Base-by-base conservation (phyloP, 2,888 invertebrate genomes). In the Mesochorus sp. region DNA sequence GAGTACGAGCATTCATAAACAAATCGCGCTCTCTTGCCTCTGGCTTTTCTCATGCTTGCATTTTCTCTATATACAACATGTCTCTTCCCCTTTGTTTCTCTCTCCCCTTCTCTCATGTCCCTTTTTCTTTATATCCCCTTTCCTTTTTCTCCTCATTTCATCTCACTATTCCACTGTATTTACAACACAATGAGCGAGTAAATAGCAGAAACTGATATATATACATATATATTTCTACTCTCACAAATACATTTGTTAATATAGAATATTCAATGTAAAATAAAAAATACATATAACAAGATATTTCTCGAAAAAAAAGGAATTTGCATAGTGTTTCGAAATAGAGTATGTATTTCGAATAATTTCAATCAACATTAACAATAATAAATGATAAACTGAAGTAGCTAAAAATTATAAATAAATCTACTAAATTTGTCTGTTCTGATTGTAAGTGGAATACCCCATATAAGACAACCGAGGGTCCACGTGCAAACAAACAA, bases 1-100 rank as follows among this genome's bases (percentile, higher is more conserved):
- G 37, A 66, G 57, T 55, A 53, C 34, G 31, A 53, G 71, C 59
- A 78, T 82, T 81, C 79, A 74, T 74, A 81, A 82, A 81, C 81
- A 82, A 80, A 81, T 81, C 66, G 73, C 17, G 51, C 34, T 64
- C 14, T 37, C 24, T n/a, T n/a, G 47, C 62, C 21, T 64, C 24
- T 66, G 8, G 47, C 47, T 8, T 19, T 14, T n/a, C n/a, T n/a
- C n/a, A n/a, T n/a, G n/a, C 10, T 19, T 2, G 2, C 49, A 8
- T 34, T 64, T 21, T n/a, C 42, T 42, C 42, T 42, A 14, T n/a
- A n/a, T 42, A 14, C 42, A 14, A 14, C 42, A 14, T 37, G 10
- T n/a, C n/a, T n/a, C n/a, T n/a, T n/a, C n/a, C n/a, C n/a, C n/a
- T n/a, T n/a, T n/a, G n/a, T n/a, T n/a, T n/a, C n/a, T n/a, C 37